Evolutionary conservation across 2,888 invertebrate genomes (phyloP).

Genomic region (Tipula unca): DNA sequence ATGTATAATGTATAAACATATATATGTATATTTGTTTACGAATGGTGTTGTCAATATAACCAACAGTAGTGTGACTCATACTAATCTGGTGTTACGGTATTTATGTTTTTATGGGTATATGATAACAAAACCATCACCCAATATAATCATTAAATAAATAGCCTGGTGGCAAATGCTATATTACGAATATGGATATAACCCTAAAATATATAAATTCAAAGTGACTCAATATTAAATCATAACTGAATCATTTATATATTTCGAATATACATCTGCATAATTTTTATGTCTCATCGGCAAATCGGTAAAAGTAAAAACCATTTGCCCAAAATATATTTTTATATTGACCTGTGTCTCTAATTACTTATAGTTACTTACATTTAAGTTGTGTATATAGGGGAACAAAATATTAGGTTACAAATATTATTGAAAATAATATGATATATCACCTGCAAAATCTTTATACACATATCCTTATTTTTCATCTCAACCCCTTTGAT

Average conservation of each 20-base stretch:
- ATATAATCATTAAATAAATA: not conserved
- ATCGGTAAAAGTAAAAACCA: not conserved
- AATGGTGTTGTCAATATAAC: not conserved
- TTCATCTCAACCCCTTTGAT: not conserved
- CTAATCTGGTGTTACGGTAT: not conserved
- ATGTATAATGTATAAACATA: too few species aligned
- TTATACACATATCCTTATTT: not conserved
- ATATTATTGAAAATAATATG: not conserved
- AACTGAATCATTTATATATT: not conserved
- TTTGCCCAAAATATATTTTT: not conserved
- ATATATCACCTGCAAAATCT: not conserved
- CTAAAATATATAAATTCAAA: not conserved
- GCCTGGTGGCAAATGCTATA: not conserved
- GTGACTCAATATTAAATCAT: not conserved
- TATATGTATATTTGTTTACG: too few species aligned
- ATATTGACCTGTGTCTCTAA: not conserved
- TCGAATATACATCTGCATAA: not conserved
- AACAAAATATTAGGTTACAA: slow-evolving; percentile 4
- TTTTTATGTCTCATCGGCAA: not conserved
- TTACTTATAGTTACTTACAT: not conserved
- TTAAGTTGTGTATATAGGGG: not conserved
- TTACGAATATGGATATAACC: too few species aligned
- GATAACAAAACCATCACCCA: not conserved
- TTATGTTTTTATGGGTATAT: not conserved
- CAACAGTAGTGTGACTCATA: not conserved